phyloP scores from a whole-genome alignment of 2,113 vertebrate genomes.

The Calyptomena viridis region DNA sequence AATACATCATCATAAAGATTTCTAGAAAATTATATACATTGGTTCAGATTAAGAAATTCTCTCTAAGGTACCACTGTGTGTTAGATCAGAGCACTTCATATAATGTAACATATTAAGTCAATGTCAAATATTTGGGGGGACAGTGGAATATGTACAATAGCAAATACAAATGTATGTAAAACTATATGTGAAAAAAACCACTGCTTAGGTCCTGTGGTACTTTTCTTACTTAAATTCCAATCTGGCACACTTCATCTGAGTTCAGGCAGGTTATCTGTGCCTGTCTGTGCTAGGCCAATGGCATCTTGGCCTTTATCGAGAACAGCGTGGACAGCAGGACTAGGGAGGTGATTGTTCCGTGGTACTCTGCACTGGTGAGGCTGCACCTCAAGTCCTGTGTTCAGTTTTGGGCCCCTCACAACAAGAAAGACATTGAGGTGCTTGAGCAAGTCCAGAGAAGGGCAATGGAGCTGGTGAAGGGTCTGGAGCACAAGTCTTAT shows the following conservation, averaged over 20 bases:
- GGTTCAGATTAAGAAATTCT: neutral
- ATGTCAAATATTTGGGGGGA: neutral
- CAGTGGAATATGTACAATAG: neutral
- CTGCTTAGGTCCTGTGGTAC: neutral
- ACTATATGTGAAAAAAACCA: neutral
- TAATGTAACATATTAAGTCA: neutral
- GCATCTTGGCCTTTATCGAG: neutral
- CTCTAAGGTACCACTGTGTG: neutral
- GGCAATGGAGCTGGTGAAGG: neutral
- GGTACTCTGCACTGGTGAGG: neutral
- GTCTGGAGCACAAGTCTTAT: neutral
- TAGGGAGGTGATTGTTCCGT: too few species aligned
- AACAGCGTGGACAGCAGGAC: neutral
- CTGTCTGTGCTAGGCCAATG: neutral
- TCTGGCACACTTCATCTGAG: neutral
- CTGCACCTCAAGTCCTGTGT: rapidly evolving
- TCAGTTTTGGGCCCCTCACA: neutral
- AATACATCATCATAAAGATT: neutral
- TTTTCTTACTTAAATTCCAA: neutral
- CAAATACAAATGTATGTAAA: neutral
- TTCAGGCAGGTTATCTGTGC: neutral
- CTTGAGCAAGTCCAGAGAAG: rapidly evolving
- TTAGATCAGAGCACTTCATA: neutral
- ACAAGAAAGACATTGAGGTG: neutral
- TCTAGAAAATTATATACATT: neutral